These are phyloP conservation scores for Phortica okadai DNA, from an alignment of 2,888 invertebrate genomes.

Conservation along the genomic window DNA sequence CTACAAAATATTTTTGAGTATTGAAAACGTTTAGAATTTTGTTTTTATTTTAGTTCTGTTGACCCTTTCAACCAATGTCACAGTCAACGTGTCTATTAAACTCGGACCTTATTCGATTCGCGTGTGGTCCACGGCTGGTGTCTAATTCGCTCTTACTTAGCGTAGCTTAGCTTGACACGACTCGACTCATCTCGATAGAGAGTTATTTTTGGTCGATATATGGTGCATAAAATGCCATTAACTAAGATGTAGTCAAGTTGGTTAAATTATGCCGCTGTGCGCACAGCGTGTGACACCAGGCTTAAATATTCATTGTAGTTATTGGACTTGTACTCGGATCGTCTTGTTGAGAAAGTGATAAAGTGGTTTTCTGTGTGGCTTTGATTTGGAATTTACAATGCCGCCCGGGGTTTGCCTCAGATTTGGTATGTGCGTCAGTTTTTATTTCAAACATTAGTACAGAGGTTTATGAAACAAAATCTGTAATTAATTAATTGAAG, in stretches of 20 bases:
- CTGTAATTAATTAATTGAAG: neutral
- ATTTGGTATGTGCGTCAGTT: constrained; percentile 14
- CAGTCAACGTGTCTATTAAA: constrained; percentile 12
- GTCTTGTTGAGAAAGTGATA: constrained; percentile 43
- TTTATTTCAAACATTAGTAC: constrained; percentile 16
- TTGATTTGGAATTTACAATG: constrained; percentile 26
- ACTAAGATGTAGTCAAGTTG: constrained; percentile 51
- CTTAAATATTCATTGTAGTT: neutral
- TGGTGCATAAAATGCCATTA: constrained; percentile 58
- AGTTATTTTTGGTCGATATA: constrained; percentile 35
- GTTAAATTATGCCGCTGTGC: constrained; percentile 26
- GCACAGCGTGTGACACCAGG: constrained; percentile 24
- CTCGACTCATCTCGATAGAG: neutral
- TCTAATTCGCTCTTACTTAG: constrained; percentile 3
- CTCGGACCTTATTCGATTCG: neutral
- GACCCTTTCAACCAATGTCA: constrained; percentile 54
- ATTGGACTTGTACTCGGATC: neutral
- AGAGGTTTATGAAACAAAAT: neutral
- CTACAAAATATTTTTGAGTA: constrained; percentile 65
- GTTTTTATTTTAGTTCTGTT: constrained; percentile 51
- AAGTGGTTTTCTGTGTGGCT: constrained; percentile 43
- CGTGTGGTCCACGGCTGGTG: constrained; percentile 50
- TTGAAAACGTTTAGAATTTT: constrained; percentile 24
- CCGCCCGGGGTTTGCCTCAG: neutral
- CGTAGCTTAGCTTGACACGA: neutral